Percentiles rank a stretch among this genome's conserved stretches.
Conservation (phyloP, 2,113 vertebrate species). For the Pelusios castaneus region DNA sequence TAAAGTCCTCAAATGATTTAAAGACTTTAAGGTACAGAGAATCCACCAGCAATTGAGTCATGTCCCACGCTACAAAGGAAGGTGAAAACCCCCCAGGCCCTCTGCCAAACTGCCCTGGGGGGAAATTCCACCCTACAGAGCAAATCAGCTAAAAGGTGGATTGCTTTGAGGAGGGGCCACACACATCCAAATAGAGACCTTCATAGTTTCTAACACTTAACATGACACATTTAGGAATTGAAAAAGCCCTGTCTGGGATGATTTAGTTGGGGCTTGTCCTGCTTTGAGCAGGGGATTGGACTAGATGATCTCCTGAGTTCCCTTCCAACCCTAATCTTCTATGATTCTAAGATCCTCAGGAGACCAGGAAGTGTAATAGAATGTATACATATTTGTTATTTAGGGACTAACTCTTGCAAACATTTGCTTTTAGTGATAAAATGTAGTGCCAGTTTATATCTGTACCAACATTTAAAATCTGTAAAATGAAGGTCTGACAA, state of each 20-base stretch:
- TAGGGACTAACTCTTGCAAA: background rate
- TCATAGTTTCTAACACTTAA: background rate
- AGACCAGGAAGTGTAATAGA: background rate
- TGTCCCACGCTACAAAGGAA: too few species aligned
- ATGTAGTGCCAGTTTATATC: background rate
- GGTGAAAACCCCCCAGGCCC: too few species aligned
- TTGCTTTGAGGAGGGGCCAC: background rate
- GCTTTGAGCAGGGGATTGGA: too few species aligned
- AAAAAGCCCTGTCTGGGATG: too few species aligned
- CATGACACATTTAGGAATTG: background rate
- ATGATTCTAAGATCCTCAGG: background rate
- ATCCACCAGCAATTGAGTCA: too few species aligned
- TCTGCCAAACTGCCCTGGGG: too few species aligned
- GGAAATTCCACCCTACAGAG: background rate
- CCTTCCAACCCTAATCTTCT: too few species aligned
- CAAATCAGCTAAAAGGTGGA: background rate
- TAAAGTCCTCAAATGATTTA: too few species aligned
- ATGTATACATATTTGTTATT: background rate
- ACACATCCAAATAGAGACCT: background rate
- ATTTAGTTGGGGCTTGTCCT: too few species aligned
- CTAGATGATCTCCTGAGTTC: too few species aligned
- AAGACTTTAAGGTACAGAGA: too few species aligned
- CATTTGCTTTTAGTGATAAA: background rate
- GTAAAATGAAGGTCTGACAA: background rate
- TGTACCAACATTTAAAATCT: background rate